These are phyloP conservation scores for Axinella damicornis DNA, from an alignment of 37 sponge, comb jelly and placozoan species.

Conservation along the genomic window DNA sequence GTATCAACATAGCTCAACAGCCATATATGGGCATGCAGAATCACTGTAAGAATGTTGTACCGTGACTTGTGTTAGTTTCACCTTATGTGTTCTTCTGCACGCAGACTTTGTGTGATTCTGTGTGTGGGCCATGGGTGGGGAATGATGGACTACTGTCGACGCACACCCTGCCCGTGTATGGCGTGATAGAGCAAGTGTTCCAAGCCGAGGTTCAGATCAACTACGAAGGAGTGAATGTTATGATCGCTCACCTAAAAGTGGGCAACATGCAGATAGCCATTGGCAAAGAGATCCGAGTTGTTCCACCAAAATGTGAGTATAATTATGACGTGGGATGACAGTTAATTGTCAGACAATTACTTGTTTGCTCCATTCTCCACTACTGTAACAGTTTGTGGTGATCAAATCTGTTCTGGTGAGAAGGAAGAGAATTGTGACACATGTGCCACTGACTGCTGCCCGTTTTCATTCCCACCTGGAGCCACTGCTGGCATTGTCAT, in stretches of 20 bases:
- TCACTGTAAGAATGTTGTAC: too few relatives aligned
- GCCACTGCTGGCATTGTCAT: slow-evolving; percentile 45
- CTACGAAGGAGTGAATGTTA: slow-evolving; percentile 30
- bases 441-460: slow-evolving; percentile 78
- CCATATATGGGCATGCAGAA: too few relatives aligned
- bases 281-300: slow-evolving; percentile 51
- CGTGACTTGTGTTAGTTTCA: too few relatives aligned
- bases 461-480: slow-evolving; percentile 5
- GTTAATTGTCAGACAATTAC: background rate
- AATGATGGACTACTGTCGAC: slow-evolving; percentile 66
- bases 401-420: slow-evolving; percentile 45
- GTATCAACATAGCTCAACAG: too few relatives aligned
- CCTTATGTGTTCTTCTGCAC: background rate
- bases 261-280: slow-evolving; percentile 83
- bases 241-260: slow-evolving; percentile 86
- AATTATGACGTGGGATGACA: background rate
- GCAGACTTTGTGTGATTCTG: too few relatives aligned
- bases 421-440: slow-evolving; percentile 58
- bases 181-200: slow-evolving; percentile 33
- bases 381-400: slow-evolving; percentile 73
- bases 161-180: slow-evolving; percentile 71
- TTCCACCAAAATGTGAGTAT: slow-evolving; percentile 26
- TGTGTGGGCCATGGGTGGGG: slow-evolving; percentile 91
- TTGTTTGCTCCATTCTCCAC: background rate
- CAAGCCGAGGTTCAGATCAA: slow-evolving; percentile 14